Base-by-base conservation (phyloP, 2,888 invertebrate genomes). In the Pycnomerus fuliginosus region DNA sequence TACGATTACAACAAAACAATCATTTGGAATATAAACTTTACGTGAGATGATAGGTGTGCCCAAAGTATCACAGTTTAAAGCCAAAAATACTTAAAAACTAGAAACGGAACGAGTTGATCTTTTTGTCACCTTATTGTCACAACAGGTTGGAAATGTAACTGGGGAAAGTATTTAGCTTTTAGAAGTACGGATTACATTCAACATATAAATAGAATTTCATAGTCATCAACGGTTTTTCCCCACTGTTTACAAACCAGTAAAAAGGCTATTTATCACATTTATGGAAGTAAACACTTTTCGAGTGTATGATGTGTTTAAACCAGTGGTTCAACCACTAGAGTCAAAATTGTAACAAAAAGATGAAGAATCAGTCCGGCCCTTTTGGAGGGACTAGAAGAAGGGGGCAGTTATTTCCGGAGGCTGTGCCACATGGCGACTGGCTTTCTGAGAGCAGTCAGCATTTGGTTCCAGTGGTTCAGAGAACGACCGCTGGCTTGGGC, bases 361-460 rank as follows among this genome's bases (percentile, higher is more conserved):
- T n/a, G n/a, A n/a, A n/a, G n/a, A n/a, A n/a, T n/a, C n/a, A n/a
- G n/a, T n/a, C n/a, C n/a, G n/a, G n/a, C n/a, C n/a, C n/a, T n/a
- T n/a, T n/a, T n/a, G n/a, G n/a, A n/a, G n/a, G n/a, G n/a, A n/a
- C n/a, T n/a, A n/a, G n/a, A n/a, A n/a, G n/a, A n/a, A n/a, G n/a
- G n/a, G n/a, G n/a, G n/a, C n/a, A n/a, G 36, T 61, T 69, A 71
- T 55, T 71, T 79, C 57, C 86, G 73, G 27, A 90, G 73, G 20
- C 84, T 80, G 70, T 90, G 90, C 89, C 90, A 90, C 88, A 89
- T 89, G 17, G 87, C 85, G 4, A 88, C 83, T 0, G 89, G 89
- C 65, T 87, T 88, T 50, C 89, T 77, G 29, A 87, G 75, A 11
- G 87, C 84, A 20, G 84, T 79, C 65, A 90, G 76, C 89, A 90